Evolutionary conservation across 2,797 vertebrate genomes (phyloP).

Genomic region (Melanotaenia maccullochi): DNA sequence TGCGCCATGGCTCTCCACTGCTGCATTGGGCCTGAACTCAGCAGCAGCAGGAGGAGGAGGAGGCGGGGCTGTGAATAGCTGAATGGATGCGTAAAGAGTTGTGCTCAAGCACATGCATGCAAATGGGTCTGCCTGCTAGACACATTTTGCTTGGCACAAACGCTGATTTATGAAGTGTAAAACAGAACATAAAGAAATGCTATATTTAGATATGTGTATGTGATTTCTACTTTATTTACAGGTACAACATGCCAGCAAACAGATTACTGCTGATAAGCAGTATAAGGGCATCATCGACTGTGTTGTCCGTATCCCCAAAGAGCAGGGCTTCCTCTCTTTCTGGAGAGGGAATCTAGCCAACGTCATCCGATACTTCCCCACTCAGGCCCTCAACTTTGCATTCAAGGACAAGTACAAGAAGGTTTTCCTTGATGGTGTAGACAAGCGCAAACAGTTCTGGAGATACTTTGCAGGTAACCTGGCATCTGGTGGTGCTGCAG

Average conservation of each 20-base stretch:
- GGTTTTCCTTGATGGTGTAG: conserved; percentile 88
- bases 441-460: conserved; percentile 90
- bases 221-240: conserved; percentile 29
- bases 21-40: conserved; percentile 52
- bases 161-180: background rate
- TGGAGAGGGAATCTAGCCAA: conserved; percentile 92
- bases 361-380: conserved; percentile 91
- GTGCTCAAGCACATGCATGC: conserved; percentile 32
- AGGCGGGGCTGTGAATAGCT: conserved; percentile 42
- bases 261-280: conserved; percentile 86
- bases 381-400: conserved; percentile 91
- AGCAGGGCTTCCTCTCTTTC: conserved; percentile 88
- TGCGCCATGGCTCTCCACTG: conserved; percentile 25
- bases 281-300: conserved; percentile 92
- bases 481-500: conserved; percentile 87
- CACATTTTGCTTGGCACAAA: background rate
- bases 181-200: background rate
- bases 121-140: conserved; percentile 19
- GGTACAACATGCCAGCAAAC: conserved; percentile 88
- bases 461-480: conserved; percentile 90
- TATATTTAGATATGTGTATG: background rate
- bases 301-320: conserved; percentile 87
- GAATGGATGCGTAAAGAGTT: conserved; percentile 47
- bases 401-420: conserved; percentile 94
- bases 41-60: conserved; percentile 12